phyloP scores from a whole-genome alignment of 2,113 vertebrate species.

The Mesocricetus auratus region DNA sequence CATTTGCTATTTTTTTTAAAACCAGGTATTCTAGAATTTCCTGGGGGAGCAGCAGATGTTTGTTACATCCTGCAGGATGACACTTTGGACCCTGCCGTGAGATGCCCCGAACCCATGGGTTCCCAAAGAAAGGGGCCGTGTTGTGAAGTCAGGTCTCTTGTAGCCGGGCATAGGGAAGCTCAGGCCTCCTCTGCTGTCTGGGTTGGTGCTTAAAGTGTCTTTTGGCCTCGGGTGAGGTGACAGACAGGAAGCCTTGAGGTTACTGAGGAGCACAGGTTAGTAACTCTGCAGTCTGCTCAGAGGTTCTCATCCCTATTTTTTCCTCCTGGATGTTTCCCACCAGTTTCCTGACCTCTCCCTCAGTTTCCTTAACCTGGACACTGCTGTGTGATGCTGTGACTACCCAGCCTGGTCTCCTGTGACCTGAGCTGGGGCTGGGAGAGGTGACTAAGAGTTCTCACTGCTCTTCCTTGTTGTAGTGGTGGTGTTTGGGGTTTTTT shows the following conservation, averaged over 20 bases:
- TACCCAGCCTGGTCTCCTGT: not conserved
- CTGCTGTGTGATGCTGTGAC: not conserved
- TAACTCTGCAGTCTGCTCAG: fast-evolving
- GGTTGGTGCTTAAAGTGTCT: not conserved
- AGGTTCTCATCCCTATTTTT: not conserved
- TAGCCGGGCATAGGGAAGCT: not conserved
- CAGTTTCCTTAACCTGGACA: fast-evolving
- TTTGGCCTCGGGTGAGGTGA: not conserved
- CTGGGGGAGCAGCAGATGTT: not conserved
- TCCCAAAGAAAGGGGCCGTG: not conserved
- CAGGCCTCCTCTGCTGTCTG: not conserved
- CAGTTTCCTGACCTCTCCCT: not conserved
- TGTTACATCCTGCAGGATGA: not conserved
- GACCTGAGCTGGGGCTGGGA: not conserved
- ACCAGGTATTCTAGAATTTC: not conserved
- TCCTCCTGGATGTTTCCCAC: not conserved
- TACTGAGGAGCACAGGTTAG: not conserved
- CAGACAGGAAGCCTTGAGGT: not conserved
- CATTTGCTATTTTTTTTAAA: not conserved
- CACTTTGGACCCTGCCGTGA: not conserved
- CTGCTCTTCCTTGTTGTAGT: not conserved
- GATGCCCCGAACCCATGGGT: not conserved
- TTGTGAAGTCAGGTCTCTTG: fast-evolving
- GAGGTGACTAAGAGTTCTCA: not conserved
- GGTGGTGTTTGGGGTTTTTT: not conserved